Percentiles rank a stretch among this genome's conserved stretches.
These are phyloP conservation scores for Eremobia ochroleuca DNA, from an alignment of 2,888 invertebrate genomes.

Conservation along the genomic window DNA sequence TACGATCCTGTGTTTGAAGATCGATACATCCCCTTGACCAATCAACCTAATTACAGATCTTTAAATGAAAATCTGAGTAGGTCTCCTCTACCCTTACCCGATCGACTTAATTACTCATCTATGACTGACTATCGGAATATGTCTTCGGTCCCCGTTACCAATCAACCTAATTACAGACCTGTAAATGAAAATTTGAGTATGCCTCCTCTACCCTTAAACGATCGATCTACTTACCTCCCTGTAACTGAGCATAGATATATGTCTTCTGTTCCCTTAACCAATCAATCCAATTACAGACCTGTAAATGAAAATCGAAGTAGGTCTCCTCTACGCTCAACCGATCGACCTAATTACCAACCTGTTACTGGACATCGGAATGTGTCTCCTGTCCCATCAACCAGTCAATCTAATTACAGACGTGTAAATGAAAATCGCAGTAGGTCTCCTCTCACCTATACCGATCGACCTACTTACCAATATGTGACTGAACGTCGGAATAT, in stretches of 20 bases:
- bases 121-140: too few species aligned
- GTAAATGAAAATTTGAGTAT: background rate
- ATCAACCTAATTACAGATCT: background rate
- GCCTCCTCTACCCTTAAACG: background rate
- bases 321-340: background rate
- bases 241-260: background rate
- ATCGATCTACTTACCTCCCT: background rate
- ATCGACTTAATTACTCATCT: too few species aligned
- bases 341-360: background rate
- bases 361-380: too few species aligned
- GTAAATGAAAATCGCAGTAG: background rate
- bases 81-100: too few species aligned
- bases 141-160: background rate
- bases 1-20: background rate
- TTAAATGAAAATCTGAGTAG: too few species aligned
- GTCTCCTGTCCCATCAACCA: background rate
- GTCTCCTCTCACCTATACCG: background rate
- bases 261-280: background rate
- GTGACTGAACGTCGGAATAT: background rate
- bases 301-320: slow-evolving; percentile 1
- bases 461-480: background rate
- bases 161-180: background rate
- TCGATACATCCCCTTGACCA: background rate
- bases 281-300: background rate
- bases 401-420: background rate